Evolutionary conservation across 2,888 invertebrate genomes (phyloP), one percentile per base, ranked within the genome.

Genomic region (Aquatica leii): DNA sequence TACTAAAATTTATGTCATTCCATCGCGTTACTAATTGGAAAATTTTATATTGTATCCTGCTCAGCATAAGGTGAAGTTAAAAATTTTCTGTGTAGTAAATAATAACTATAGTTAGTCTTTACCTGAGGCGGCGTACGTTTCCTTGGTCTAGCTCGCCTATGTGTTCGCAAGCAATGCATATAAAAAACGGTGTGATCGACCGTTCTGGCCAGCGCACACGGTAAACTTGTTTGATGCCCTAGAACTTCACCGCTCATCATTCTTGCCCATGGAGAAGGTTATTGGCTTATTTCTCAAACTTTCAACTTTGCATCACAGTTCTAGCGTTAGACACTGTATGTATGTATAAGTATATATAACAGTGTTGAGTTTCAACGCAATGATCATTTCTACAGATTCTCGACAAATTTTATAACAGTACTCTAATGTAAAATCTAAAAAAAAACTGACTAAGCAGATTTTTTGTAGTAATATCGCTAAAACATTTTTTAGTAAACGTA

Each of bases 141-240:
- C 40, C 59, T 54, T 59, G 53, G 54, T 59, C 54, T 63, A 63
- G 59, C 52, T 58, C 24, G 56, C 57, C 64, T 59, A 65, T 61
- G 64, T 62, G 65, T 56, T 66, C 58, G 62, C 60, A 62, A 62
- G 62, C 64, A 67, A 65, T 66, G 68, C 62, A 64, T 68, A 55
- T 62, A 66, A 66, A 66, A 66, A 63, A 70, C 73, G 76, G 76
- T 77, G 79, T 80, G 79, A 80, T 79, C 80, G 79, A 80, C 79
- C 79, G 79, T 78, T 79, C 77, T 77, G 77, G 76, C 75, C 74
- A 76, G 71, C 77, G 77, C 73, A 70, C 76, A 76, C 76, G 69
- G 72, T 71, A 72, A 77, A 76, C 76, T 74, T 70, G 76, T 76
- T 76, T 73, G 71, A 66, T 75, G 76, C 70, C 74, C 74, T 73